Conservation (phyloP, 37 sponge, comb jelly and placozoan genomes). For the Cladorhizidae sp. region DNA sequence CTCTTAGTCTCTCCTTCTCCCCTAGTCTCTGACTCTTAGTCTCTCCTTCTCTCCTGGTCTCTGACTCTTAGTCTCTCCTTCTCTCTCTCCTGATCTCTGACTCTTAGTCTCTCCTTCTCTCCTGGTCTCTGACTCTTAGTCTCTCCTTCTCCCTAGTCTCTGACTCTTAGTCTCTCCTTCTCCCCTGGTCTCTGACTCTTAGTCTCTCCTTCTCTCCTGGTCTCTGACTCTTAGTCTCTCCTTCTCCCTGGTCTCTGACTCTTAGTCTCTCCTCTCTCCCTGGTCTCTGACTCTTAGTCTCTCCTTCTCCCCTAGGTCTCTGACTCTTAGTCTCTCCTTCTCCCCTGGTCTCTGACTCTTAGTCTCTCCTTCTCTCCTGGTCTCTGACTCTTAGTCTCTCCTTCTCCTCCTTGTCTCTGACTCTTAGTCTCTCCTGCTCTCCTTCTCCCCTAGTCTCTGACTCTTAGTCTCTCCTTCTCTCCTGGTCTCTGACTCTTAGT, state of each 20-base stretch:
- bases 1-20: too few species aligned
- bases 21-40: too few species aligned
- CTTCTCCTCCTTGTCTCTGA: not conserved
- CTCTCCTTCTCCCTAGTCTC: too few species aligned
- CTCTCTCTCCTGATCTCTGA: too few species aligned
- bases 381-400: slow-evolving; percentile 4
- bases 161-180: too few species aligned
- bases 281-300: not conserved
- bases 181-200: not conserved
- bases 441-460: too few species aligned
- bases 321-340: not conserved
- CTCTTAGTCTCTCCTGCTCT: not conserved
- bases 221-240: not conserved
- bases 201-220: not conserved
- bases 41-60: too few species aligned
- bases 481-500: slow-evolving; percentile 37
- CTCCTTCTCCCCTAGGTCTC: not conserved
- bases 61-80: too few species aligned
- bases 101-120: too few species aligned
- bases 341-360: not conserved
- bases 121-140: too few species aligned
- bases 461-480: slow-evolving; percentile 33
- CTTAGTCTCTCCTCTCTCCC: not conserved
- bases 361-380: not conserved
- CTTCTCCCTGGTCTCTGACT: not conserved